Evolutionary conservation across 92 coral and sea anemone genomes (phyloP).

Genomic region (Epizoanthus ramosus): DNA sequence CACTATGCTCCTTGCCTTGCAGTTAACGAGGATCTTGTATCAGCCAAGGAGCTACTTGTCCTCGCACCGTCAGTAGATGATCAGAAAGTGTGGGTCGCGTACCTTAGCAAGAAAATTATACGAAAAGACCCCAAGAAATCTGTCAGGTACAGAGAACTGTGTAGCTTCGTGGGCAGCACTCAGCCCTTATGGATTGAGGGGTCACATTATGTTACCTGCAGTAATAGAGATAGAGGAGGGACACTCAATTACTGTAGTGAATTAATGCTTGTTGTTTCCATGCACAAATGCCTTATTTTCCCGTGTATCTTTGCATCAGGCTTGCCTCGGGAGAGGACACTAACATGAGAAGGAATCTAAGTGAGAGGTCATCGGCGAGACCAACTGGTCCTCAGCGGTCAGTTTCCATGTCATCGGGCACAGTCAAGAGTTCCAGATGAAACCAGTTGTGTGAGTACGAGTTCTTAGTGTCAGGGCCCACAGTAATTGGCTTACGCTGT

Average conservation of each 20-base stretch:
- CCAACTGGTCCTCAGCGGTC: conserved; percentile 80
- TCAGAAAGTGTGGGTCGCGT: conserved; percentile 93
- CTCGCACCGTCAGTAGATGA: conserved; percentile 90
- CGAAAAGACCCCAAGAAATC: conserved; percentile 85
- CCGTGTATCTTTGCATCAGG: conserved; percentile 4
- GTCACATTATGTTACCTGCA: too few species aligned
- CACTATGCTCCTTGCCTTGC: conserved; percentile 14
- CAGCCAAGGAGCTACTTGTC: conserved; percentile 95
- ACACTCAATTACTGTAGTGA: too few species aligned
- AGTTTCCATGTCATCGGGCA: conserved; percentile 66
- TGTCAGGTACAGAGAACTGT: conserved; percentile 61
- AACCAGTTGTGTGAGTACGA: not conserved
- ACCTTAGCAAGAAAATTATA: conserved; percentile 89
- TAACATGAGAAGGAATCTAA: conserved; percentile 76
- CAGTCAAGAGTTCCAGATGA: conserved; percentile 26
- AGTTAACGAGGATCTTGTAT: conserved; percentile 90
- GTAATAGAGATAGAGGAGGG: too few species aligned
- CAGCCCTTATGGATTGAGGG: not conserved
- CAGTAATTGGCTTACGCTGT: too few species aligned
- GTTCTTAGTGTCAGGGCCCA: too few species aligned
- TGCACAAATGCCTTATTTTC: not conserved
- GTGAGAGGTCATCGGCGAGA: conserved; percentile 65
- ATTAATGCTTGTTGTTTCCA: too few species aligned
- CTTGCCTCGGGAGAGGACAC: conserved; percentile 63
- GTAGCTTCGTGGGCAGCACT: not conserved